These are phyloP conservation scores for Nasonia giraulti DNA, from an alignment of 1,140 invertebrate genomes.

Conservation along the genomic window DNA sequence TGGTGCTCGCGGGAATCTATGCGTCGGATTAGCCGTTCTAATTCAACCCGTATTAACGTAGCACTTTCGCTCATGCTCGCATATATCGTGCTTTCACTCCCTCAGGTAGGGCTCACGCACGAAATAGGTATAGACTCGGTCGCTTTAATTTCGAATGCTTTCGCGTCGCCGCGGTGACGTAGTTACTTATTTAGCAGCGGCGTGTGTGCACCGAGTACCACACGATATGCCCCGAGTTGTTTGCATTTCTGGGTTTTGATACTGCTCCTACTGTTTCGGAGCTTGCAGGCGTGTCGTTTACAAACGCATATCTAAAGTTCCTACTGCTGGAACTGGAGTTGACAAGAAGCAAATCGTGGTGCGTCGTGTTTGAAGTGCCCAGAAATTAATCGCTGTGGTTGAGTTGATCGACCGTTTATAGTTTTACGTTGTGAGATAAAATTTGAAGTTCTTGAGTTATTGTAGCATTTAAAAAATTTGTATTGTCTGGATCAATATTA, in stretches of 20 bases:
- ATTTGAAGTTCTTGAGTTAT: no score
- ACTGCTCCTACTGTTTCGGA: no score
- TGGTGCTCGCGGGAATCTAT: not conserved
- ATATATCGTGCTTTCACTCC: not conserved
- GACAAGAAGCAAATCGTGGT: not conserved
- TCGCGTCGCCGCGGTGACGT: not conserved
- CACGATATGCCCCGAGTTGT: not conserved
- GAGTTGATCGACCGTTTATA: no score
- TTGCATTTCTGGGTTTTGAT: not conserved
- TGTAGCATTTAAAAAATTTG: no score
- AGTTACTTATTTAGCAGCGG: not conserved
- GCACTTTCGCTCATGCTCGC: not conserved
- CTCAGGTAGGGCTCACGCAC: not conserved
- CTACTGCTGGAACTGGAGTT: not conserved
- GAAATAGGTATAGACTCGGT: not conserved
- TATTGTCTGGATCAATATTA: no score
- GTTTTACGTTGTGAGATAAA: no score
- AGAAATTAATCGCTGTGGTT: not conserved
- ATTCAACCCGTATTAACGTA: constrained; percentile 1
- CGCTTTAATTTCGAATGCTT: not conserved
- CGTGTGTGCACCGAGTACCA: not conserved
- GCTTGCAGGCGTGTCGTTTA: no score
- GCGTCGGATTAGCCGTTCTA: constrained; percentile 19
- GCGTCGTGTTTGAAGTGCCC: not conserved
- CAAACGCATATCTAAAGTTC: not conserved